Evolutionary conservation across 2,888 invertebrate genomes (phyloP), one percentile per base, ranked within the genome.

Genomic region (Eudasyphora cyanicolor): DNA sequence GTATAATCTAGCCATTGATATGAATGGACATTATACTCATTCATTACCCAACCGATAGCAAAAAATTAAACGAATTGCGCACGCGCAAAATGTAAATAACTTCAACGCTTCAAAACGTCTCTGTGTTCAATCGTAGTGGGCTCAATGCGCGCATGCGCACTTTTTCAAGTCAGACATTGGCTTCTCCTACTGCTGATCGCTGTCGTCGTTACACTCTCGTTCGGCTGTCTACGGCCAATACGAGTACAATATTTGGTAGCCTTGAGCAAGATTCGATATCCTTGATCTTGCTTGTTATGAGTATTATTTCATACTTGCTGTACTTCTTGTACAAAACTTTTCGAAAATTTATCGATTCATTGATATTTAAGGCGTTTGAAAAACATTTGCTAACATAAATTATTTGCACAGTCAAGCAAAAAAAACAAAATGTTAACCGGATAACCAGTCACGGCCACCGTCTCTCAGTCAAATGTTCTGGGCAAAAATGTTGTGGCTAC

Each of bases 311-410:
- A 64, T 67, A 67, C 76, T 84, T 78, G 84, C 81, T 77, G 74
- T 77, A 51, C 49, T 51, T 81, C 70, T 81, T 75, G 71, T 76
- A 76, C 67, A 60, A 85, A 82, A 67, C 17, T 80, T n/a, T n/a
- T n/a, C n/a, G n/a, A 76, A 86, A 87, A 86, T 87, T 86, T 86
- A 86, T 87, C 75, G 85, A 84, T 85, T 85, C 86, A 85, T 79
- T 85, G 86, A 87, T 86, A 85, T 86, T 84, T 75, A 85, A 87
- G 87, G 86, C 87, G 86, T 86, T 87, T 67, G 79, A 81, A 84
- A 84, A 84, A 60, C 78, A 62, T 78, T 84, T 75, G 79, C 76
- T 51, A 80, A 82, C 83, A 86, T 85, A 86, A 86, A 86, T 85
- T 86, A 85, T 81, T 78, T 74, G 67, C 57, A 67, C 76, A 73